Conservation (phyloP, 2,888 invertebrate genomes). For the Agriopis leucophaearia region DNA sequence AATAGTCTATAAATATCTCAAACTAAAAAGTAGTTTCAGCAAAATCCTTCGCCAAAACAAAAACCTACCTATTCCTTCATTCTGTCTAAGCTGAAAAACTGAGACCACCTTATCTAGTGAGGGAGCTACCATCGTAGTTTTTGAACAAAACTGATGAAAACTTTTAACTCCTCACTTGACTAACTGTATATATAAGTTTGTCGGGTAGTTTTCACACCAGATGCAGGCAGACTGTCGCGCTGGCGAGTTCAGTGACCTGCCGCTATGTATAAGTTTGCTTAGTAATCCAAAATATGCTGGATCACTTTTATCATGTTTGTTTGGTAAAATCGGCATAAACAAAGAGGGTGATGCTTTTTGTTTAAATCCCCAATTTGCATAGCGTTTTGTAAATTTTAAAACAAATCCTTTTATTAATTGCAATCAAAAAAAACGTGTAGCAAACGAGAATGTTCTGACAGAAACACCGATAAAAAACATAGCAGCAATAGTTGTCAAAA, state of each 20-base stretch:
- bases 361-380: constrained; percentile 9
- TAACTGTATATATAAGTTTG: background rate
- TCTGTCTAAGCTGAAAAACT: background rate
- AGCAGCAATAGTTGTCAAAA: no score
- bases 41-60: constrained; percentile 13
- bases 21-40: constrained; percentile 9
- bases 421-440: background rate
- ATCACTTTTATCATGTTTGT: constrained; percentile 12
- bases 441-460: no score
- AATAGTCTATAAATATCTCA: constrained; percentile 12
- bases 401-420: background rate
- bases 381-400: background rate
- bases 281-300: constrained; percentile 16
- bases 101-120: background rate
- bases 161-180: background rate
- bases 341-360: background rate
- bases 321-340: constrained; percentile 4
- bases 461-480: no score
- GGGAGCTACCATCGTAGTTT: background rate
- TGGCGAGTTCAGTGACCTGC: constrained; percentile 6
- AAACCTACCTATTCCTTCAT: constrained; percentile 3
- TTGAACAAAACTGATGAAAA: background rate
- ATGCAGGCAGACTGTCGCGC: constrained; percentile 10
- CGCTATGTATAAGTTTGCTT: constrained; percentile 5
- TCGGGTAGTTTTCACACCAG: background rate